A percentile compares a stretch with the other conserved stretches of the same genome.
phyloP scores from a whole-genome alignment of 1,140 invertebrate genomes.

The Lethocerus indicus region DNA sequence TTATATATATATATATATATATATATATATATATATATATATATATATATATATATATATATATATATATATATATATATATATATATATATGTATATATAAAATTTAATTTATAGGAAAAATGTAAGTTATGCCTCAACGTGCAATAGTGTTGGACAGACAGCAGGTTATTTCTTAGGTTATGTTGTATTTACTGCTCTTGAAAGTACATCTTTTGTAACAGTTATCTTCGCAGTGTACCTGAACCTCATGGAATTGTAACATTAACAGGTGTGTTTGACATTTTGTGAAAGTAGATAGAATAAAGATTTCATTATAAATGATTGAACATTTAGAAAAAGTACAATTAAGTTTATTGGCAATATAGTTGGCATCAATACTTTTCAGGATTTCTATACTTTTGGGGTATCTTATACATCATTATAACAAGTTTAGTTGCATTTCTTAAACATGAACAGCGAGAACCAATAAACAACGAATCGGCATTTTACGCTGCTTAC shows the following conservation, averaged over 20 bases:
- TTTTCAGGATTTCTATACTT: conserved; percentile 75
- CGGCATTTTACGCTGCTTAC: conserved; percentile 38
- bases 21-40: conserved; percentile 5
- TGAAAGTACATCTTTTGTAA: conserved; percentile 96
- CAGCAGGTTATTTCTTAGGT: conserved; percentile 91
- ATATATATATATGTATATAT: background rate
- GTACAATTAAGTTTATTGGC: background rate
- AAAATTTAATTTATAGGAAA: conserved; percentile 13
- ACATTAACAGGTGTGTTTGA: conserved; percentile 53
- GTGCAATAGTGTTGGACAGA: conserved; percentile 97
- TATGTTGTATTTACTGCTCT: conserved; percentile 94
- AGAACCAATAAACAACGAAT: conserved; percentile 28
- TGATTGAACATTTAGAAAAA: conserved; percentile 5
- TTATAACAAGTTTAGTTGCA: conserved; percentile 78
- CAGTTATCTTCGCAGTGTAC: conserved; percentile 61
- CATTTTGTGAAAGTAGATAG: background rate
- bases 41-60: background rate
- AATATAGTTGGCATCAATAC: no score
- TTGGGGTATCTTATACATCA: conserved; percentile 85
- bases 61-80: no score
- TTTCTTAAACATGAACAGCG: conserved; percentile 73
- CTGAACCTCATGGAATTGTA: conserved; percentile 57
- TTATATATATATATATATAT: no score
- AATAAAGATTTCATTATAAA: background rate
- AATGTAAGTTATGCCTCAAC: conserved; percentile 99